These are phyloP conservation scores for Hermodice carunculata DNA, from an alignment of 2,888 invertebrate species.

Conservation along the genomic window DNA sequence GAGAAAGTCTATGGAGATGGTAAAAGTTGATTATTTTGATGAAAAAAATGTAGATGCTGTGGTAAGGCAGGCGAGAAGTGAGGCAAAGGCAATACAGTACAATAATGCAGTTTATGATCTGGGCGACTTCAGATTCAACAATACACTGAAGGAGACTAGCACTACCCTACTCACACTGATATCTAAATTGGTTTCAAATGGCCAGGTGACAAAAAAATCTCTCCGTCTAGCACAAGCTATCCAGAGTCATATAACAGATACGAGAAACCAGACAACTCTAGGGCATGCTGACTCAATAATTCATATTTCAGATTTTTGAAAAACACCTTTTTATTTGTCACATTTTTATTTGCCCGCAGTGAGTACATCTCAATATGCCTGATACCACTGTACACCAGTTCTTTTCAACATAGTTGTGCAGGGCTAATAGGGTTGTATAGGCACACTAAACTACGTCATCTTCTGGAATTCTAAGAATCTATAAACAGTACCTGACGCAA, in stretches of 20 bases:
- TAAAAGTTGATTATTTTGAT: slow-evolving; percentile 1
- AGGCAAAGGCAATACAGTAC: background rate
- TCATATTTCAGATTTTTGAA: slow-evolving; percentile 8
- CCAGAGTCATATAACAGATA: slow-evolving; percentile 3
- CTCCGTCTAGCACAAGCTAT: slow-evolving; percentile 8
- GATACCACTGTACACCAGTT: no score
- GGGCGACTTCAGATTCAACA: background rate
- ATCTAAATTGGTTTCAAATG: slow-evolving; percentile 1
- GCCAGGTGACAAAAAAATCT: background rate
- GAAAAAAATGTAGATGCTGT: slow-evolving; percentile 1
- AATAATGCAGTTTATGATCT: slow-evolving; percentile 1
- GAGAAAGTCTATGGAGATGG: background rate
- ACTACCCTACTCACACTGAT: background rate
- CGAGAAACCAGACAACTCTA: slow-evolving; percentile 13
- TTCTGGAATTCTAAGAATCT: no score
- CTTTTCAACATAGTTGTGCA: no score
- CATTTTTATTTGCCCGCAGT: no score
- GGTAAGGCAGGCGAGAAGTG: background rate
- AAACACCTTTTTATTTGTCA: slow-evolving; percentile 6
- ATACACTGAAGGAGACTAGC: background rate
- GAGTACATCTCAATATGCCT: no score
- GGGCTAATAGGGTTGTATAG: no score
- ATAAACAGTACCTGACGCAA: background rate
- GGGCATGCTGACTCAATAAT: slow-evolving; percentile 8
- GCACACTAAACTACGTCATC: no score